Conservation (phyloP, 2,113 vertebrate species). For the Butorides virescens region DNA sequence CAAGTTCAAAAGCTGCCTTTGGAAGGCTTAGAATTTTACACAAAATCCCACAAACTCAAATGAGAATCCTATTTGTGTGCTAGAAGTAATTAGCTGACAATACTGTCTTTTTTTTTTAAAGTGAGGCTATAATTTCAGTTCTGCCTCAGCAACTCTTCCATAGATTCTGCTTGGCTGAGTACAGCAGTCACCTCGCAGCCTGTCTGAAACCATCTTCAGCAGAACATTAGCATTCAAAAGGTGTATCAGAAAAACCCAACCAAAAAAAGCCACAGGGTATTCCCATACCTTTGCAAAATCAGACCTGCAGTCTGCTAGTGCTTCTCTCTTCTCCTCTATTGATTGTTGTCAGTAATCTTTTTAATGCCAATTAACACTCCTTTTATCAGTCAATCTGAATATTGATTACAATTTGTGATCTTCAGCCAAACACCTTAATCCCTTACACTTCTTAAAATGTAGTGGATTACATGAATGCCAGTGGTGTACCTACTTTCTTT, state of each 20-base stretch:
- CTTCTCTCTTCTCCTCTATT: neutral
- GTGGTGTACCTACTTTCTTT: neutral
- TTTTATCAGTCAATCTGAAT: neutral
- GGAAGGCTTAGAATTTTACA: constrained; percentile 31
- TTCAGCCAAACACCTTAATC: constrained; percentile 18
- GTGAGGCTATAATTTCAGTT: constrained; percentile 60
- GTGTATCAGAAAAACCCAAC: neutral
- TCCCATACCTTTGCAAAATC: constrained; percentile 36
- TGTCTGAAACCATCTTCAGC: constrained; percentile 52
- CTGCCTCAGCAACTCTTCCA: constrained; percentile 63
- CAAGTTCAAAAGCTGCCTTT: constrained; percentile 12
- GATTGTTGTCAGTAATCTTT: constrained; percentile 14
- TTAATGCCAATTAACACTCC: constrained; percentile 4
- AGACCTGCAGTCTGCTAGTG: neutral
- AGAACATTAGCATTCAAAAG: constrained; percentile 61
- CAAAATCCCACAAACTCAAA: neutral
- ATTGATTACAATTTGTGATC: constrained; percentile 23
- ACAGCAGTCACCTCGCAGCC: constrained; percentile 25
- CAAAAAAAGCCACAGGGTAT: neutral
- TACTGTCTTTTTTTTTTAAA: neutral
- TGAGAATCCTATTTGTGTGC: neutral
- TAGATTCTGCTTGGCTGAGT: constrained; percentile 49
- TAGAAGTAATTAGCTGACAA: constrained; percentile 27
- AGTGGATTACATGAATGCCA: neutral
- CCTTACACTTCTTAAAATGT: neutral